phyloP scores from a whole-genome alignment of 2,797 vertebrate genomes.

The Chaetophractus vellerosus region DNA sequence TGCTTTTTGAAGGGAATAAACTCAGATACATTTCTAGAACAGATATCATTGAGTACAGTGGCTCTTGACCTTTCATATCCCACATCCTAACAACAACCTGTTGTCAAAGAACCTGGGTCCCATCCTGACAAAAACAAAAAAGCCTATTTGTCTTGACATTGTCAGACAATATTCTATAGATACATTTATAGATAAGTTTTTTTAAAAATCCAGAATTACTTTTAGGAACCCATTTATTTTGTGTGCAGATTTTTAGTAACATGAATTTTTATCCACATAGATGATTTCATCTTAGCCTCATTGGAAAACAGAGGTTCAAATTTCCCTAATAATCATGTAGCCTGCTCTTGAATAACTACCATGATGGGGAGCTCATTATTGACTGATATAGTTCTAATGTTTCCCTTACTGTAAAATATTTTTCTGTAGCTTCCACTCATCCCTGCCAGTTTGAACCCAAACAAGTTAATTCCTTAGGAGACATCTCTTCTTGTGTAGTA shows the following conservation, averaged over 20 bases:
- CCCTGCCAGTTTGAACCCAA: conserved; percentile 3
- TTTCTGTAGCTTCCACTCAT: neutral
- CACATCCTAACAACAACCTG: neutral
- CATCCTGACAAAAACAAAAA: conserved; percentile 1
- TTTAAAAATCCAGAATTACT: neutral
- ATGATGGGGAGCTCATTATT: neutral
- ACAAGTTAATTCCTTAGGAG: conserved; percentile 12
- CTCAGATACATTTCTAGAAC: conserved; percentile 26
- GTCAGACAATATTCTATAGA: conserved; percentile 22
- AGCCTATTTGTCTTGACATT: neutral
- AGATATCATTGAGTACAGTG: neutral
- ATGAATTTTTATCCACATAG: neutral
- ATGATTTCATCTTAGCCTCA: neutral
- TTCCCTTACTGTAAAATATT: conserved; percentile 8
- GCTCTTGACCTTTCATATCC: neutral
- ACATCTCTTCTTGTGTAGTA: neutral
- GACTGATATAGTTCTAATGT: neutral
- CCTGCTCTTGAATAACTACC: neutral
- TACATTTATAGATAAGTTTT: conserved; percentile 8
- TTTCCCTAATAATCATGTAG: neutral
- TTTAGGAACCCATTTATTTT: neutral
- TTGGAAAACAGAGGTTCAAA: conserved; percentile 43
- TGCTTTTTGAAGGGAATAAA: conserved; percentile 37
- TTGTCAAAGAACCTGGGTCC: neutral
- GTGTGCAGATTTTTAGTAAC: conserved; percentile 7